Base-by-base conservation (phyloP, 1,140 invertebrate species). In the Macrobrachium nipponense region DNA sequence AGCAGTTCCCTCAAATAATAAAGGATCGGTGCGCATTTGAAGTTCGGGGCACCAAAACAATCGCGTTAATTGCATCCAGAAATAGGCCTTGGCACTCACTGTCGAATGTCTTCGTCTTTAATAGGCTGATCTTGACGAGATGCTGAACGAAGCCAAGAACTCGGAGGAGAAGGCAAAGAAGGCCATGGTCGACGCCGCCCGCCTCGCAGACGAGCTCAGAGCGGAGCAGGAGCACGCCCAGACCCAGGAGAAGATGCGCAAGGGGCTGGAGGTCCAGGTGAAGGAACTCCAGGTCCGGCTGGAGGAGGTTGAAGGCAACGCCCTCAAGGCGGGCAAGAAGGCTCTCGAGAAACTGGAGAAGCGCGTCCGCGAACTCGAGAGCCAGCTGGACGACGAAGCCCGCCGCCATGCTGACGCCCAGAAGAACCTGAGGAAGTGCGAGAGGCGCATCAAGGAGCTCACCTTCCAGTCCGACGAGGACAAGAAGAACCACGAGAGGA, bases 271-370 rank as follows among this genome's bases (percentile, higher is more conserved):
- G 18, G 76, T 85, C 10, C 79, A 76, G 27, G 88, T 89, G 0
- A 89, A 90, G 90, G 93, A 94, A 84, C 91, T 94, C 77, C 93
- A 93, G 88, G 90, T 90, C 12, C 91, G 94, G 81, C 90, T 94
- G 44, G 93, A 94, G 89, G 94, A 94, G 89, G 93, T 93, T 62
- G 94, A 94, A 90, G 91, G 93, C 66, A 89, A 89, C 62, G 89
- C 89, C 58, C 83, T 89, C 66, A 89, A 89, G 80, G 59, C 61
- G 43, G 85, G 88, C 59, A 85, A 88, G 72, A 94, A 94, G 90
- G 93, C 93, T 68, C 73, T 87, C 81, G 93, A 93, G 89, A 94
- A 94, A 90, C 76, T 89, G 36, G 89, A 89, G 66, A 75, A 80
- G 92, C 93, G 83, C 66, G 83, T 85, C 64, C 62, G 83, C 11